These are phyloP conservation scores for Protosalanx chinensis DNA, from an alignment of 2,797 vertebrate species.

Conservation along the genomic window DNA sequence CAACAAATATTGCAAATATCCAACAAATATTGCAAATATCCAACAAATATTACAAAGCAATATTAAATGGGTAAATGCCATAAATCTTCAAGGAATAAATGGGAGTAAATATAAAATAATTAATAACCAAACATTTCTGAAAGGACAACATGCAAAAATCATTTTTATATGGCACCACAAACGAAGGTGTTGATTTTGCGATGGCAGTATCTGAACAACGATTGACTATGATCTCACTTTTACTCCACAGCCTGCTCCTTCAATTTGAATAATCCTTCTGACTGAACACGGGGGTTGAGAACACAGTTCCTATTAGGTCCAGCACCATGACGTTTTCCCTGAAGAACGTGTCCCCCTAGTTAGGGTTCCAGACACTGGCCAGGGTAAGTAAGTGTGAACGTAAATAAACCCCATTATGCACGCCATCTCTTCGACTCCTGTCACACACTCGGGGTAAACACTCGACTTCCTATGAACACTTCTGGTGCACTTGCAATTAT, in stretches of 20 bases:
- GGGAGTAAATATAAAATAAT: too few relatives aligned
- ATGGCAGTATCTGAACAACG: constrained; percentile 38
- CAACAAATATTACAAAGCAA: too few relatives aligned
- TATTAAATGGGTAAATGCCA: not conserved
- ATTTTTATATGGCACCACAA: constrained; percentile 6
- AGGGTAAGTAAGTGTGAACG: constrained; percentile 89
- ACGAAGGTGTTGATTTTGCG: constrained; percentile 41
- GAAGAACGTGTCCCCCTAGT: constrained; percentile 84
- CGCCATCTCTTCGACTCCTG: constrained; percentile 87
- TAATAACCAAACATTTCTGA: constrained; percentile 1
- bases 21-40: too few relatives aligned
- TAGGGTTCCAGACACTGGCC: constrained; percentile 87
- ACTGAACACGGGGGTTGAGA: constrained; percentile 52
- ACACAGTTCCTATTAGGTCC: constrained; percentile 59
- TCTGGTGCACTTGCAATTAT: constrained; percentile 80
- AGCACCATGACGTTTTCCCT: constrained; percentile 78
- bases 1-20: not conserved
- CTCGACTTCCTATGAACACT: constrained; percentile 89
- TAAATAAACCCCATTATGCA: constrained; percentile 97
- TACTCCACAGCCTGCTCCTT: constrained; percentile 37
- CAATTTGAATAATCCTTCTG: constrained; percentile 57
- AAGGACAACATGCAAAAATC: constrained; percentile 15
- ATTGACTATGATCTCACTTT: constrained; percentile 35
- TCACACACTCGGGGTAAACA: constrained; percentile 91
- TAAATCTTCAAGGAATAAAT: too few relatives aligned